Percentiles rank a stretch among this genome's conserved stretches.
Evolutionary conservation across 2,888 invertebrate species (phyloP).

Genomic region (Caenorhabditis wallacei): DNA sequence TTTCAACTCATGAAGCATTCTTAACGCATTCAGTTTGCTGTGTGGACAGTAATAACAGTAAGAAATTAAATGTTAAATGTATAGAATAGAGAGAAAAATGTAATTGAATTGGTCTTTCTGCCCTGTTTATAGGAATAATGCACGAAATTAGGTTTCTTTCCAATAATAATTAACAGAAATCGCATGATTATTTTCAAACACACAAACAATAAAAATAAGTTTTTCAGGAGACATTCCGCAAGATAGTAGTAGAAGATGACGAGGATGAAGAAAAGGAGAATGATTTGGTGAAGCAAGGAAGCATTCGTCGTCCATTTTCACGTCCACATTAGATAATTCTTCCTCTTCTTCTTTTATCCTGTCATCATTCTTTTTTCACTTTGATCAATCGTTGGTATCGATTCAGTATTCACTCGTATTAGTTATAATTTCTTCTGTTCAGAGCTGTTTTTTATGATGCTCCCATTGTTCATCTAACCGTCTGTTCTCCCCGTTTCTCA

Average conservation of each 20-base stretch:
- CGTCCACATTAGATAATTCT: conserved; percentile 50
- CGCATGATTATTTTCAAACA: neutral
- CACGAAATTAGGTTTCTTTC: neutral
- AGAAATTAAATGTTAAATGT: conserved; percentile 34
- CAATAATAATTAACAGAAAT: neutral
- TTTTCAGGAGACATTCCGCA: conserved; percentile 66
- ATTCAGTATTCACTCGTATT: conserved; percentile 12
- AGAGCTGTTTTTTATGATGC: neutral
- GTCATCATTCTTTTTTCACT: conserved; percentile 39
- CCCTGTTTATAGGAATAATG: neutral
- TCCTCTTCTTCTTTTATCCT: neutral
- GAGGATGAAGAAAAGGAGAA: conserved; percentile 52
- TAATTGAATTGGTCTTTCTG: neutral
- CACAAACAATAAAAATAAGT: conserved; percentile 5
- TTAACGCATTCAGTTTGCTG: conserved; percentile 33
- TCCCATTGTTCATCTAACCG: conserved; percentile 16
- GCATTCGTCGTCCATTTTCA: conserved; percentile 56
- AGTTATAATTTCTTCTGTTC: conserved; percentile 11
- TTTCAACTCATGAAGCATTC: conserved; percentile 31
- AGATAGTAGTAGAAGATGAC: conserved; percentile 38
- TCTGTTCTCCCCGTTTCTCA: conserved; percentile 1
- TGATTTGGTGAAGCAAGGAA: conserved; percentile 42
- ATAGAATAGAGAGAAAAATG: conserved; percentile 23
- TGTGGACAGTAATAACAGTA: conserved; percentile 35
- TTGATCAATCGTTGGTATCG: conserved; percentile 4